A percentile compares a stretch with the other conserved stretches of the same genome.
phyloP scores from a whole-genome alignment of 2,888 invertebrate species.

The Pycnomerus fuliginosus region DNA sequence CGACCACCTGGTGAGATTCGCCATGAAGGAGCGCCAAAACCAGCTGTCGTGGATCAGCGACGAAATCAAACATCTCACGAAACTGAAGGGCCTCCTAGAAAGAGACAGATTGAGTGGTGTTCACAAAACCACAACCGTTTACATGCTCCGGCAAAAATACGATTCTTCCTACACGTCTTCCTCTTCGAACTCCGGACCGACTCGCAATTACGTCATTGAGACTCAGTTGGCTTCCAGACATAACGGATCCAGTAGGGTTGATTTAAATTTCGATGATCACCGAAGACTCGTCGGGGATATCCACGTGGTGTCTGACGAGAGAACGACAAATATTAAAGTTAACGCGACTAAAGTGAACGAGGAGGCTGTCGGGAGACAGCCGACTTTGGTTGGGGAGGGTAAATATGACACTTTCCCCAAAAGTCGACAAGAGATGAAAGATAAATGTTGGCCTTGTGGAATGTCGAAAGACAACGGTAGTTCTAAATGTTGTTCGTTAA shows the following conservation, averaged over 20 bases:
- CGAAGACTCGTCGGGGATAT: slow-evolving; percentile 30
- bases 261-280: slow-evolving; percentile 8
- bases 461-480: neutral
- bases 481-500: no score
- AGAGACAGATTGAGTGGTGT: slow-evolving; percentile 18
- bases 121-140: slow-evolving; percentile 41
- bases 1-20: slow-evolving; percentile 46
- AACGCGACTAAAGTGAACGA: slow-evolving; percentile 15
- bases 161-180: slow-evolving; percentile 3
- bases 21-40: slow-evolving; percentile 56
- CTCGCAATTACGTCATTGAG: slow-evolving; percentile 36
- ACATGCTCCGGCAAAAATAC: slow-evolving; percentile 29
- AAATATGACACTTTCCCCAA: slow-evolving; percentile 12
- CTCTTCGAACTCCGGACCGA: no score
- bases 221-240: slow-evolving; percentile 29
- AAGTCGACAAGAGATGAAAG: slow-evolving; percentile 3
- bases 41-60: slow-evolving; percentile 60
- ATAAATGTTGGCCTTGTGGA: slow-evolving; percentile 10
- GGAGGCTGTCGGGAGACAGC: no score
- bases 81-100: slow-evolving; percentile 53
- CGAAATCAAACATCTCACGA: slow-evolving; percentile 59
- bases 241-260: no score
- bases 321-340: slow-evolving; percentile 35
- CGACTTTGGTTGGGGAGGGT: slow-evolving; percentile 6
- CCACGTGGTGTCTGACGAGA: slow-evolving; percentile 31